phyloP scores from a whole-genome alignment of 2,113 vertebrate genomes.

The Seriola quinqueradiata region DNA sequence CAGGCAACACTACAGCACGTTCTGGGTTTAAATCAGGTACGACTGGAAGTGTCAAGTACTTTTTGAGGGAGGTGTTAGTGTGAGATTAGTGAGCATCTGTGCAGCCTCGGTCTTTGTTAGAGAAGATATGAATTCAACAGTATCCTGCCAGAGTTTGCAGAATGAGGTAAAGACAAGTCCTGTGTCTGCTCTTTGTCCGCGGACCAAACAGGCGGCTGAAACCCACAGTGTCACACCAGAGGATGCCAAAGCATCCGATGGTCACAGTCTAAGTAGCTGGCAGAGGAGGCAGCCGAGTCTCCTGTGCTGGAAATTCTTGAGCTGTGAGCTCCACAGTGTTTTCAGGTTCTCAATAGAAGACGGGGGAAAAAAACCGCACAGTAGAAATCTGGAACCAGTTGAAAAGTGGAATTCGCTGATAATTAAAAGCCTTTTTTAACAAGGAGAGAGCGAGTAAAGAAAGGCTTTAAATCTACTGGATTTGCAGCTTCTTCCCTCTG shows the following conservation, averaged over 20 bases:
- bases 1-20: background rate
- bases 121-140: background rate
- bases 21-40: background rate
- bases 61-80: background rate
- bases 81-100: background rate
- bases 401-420: background rate
- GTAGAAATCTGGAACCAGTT: constrained; percentile 24
- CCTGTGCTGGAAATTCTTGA: constrained; percentile 3
- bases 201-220: background rate
- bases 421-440: background rate
- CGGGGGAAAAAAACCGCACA: background rate
- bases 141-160: background rate
- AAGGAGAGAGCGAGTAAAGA: background rate
- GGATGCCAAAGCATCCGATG: constrained; percentile 19
- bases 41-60: background rate
- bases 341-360: background rate
- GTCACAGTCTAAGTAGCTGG: constrained; percentile 32
- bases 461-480: constrained; percentile 7
- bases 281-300: background rate
- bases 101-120: background rate
- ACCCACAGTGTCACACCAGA: background rate
- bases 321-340: constrained; percentile 27
- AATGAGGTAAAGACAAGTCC: constrained; percentile 1
- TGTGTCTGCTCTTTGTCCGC: constrained; percentile 14
- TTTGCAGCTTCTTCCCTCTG: background rate